These are phyloP conservation scores for Cephus runcator DNA, from an alignment of 2,888 invertebrate species.

Conservation along the genomic window DNA sequence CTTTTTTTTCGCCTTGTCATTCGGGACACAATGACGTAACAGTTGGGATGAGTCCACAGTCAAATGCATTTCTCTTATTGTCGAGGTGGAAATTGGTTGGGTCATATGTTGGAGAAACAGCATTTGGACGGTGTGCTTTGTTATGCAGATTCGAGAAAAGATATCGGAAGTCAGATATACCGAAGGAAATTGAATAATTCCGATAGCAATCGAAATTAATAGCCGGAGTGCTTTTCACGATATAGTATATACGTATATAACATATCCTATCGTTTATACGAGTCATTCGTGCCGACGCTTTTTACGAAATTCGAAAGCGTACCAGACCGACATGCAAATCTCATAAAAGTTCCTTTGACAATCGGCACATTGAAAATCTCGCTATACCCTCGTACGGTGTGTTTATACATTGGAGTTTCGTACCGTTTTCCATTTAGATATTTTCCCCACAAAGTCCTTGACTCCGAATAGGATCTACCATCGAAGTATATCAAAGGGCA, in stretches of 20 bases:
- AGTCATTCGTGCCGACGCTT: background rate
- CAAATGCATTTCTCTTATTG: conserved; percentile 47
- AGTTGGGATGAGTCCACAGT: conserved; percentile 40
- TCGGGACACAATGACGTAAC: conserved; percentile 40
- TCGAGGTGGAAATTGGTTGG: conserved; percentile 33
- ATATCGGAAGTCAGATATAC: background rate
- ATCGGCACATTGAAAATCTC: background rate
- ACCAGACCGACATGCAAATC: background rate
- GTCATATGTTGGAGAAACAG: conserved; percentile 29
- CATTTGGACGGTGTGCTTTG: conserved; percentile 22
- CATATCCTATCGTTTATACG: background rate
- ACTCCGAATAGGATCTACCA: background rate
- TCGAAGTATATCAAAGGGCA: background rate
- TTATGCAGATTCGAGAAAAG: conserved; percentile 16
- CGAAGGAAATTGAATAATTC: background rate
- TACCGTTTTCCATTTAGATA: background rate
- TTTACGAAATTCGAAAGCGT: background rate
- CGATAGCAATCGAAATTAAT: conserved; percentile 4
- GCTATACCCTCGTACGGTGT: background rate
- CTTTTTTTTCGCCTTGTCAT: conserved; percentile 46
- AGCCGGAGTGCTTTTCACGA: background rate
- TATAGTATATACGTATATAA: background rate
- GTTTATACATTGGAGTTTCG: background rate
- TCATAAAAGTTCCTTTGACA: background rate
- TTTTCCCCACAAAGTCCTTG: background rate